Base-by-base conservation (phyloP, 2,113 vertebrate species). In the Brienomyrus longianalis region DNA sequence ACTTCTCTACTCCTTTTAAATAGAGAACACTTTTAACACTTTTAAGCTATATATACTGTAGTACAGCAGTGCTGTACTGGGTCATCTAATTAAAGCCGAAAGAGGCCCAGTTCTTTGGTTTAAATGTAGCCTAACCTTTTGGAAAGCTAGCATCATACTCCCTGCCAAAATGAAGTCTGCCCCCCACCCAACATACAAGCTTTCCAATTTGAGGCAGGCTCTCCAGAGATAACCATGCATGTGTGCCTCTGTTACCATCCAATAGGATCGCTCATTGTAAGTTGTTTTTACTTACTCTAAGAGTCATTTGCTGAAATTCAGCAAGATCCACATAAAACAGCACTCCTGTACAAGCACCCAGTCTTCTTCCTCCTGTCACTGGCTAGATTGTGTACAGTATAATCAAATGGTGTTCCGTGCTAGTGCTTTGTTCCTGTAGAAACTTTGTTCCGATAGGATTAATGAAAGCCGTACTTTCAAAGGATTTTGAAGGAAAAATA, bases 71-170 rank as follows among this genome's bases (percentile, higher is more conserved):
- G 17, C 51, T 56, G 86, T 56, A 56, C 51, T 87, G 52, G 86
- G 86, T 50, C 86, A 87, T 51, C 86, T 87, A 54, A 56, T 87
- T 56, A 56, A 80, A 80, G 51, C 47, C 17, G 10, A 31, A 87
- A 87, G 31, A 87, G 86, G 23, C 51, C 85, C 86, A 56, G 86
- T 87, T 87, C 31, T 87, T 39, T 35, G 85, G 23, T 31, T 27
- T 51, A 51, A 86, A 86, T n/a, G 27, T 54, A 86, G 47, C 23
- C 48, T 35, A 51, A 54, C 85, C 50, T 27, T 86, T 48, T 51
- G 47, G 21, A 31, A 51, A 51, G 48, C n/a, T 86, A 51, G 27
- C 27, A 52, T 27, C 27, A 70, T 13, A 17, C n/a, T 17, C 48
- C 27, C 85, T 86, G 23, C 21, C 85, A 86, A 31, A 10, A 13